Conservation (phyloP, 2,113 vertebrate genomes). For the Physeter macrocephalus region DNA sequence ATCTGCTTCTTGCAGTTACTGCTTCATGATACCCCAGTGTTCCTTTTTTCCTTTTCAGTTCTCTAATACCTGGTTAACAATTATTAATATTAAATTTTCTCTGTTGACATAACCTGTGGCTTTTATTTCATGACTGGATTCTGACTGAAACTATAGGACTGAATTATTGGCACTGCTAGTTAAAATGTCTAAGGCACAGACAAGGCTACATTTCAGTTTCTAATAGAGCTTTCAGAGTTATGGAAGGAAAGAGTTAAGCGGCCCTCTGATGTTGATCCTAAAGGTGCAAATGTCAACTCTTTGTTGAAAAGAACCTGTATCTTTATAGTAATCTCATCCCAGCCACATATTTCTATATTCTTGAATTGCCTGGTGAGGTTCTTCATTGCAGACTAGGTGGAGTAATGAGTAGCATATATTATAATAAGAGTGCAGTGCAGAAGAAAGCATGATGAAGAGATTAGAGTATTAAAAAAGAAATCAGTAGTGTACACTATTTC, state of each 20-base stretch:
- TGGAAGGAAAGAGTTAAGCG: slow-evolving; percentile 5
- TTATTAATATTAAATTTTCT: neutral
- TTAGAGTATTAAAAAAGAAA: neutral
- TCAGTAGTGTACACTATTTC: neutral
- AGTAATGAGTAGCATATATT: neutral
- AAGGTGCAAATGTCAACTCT: slow-evolving; percentile 28
- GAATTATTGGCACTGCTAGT: neutral
- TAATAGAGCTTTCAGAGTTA: neutral
- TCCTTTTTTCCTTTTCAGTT: neutral
- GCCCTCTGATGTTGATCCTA: neutral
- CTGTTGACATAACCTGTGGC: neutral
- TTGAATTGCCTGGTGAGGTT: neutral
- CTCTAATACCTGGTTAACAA: neutral
- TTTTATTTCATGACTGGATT: neutral
- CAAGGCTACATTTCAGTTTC: slow-evolving; percentile 17
- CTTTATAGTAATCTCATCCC: neutral
- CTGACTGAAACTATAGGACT: neutral
- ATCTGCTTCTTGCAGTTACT: neutral
- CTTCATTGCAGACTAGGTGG: neutral
- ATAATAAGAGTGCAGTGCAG: neutral
- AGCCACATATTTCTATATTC: neutral
- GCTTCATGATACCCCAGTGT: neutral
- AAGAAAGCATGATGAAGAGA: neutral
- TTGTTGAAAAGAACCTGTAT: neutral
- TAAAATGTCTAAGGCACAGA: neutral